Conservation (phyloP, 1,140 invertebrate species). For the Dendrolimus kikuchii region DNA sequence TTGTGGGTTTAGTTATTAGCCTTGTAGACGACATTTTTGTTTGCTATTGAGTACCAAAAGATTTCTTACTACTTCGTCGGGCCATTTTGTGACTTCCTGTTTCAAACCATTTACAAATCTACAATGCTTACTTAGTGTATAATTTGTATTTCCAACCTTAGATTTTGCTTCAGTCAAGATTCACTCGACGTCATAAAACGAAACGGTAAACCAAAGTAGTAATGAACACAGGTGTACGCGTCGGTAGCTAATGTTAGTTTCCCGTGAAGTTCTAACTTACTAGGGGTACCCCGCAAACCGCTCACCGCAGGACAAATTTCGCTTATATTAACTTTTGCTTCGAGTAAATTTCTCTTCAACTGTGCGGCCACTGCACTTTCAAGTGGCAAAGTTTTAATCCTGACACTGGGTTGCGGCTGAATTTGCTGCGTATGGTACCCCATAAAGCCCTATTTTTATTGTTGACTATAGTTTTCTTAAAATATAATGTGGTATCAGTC, state of each 20-base stretch:
- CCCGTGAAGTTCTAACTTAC: conserved; percentile 35
- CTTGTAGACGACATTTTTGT: too few relatives aligned
- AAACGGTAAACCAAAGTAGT: conserved; percentile 9
- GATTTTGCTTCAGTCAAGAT: too few relatives aligned
- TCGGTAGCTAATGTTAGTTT: conserved; percentile 30
- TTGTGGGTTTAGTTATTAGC: too few relatives aligned
- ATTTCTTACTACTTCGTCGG: too few relatives aligned
- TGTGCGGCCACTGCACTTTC: conserved; percentile 51
- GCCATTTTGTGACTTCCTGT: too few relatives aligned
- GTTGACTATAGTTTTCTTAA: not conserved
- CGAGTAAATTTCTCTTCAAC: conserved; percentile 53
- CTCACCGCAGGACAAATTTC: conserved; percentile 53
- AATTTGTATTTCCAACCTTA: too few relatives aligned
- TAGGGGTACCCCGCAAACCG: conserved; percentile 37
- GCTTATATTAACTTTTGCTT: conserved; percentile 64
- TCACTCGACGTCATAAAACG: too few relatives aligned
- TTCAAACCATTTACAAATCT: too few relatives aligned
- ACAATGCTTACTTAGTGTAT: too few relatives aligned
- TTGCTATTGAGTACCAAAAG: too few relatives aligned
- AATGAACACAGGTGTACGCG: conserved; percentile 32
- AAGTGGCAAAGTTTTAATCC: conserved; percentile 63
- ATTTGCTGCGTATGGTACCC: conserved; percentile 21
- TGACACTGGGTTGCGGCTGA: conserved; percentile 26
- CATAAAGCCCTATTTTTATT: conserved; percentile 10
- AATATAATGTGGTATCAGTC: too few relatives aligned